These are phyloP conservation scores for Agriopis leucophaearia DNA, from an alignment of 2,888 invertebrate genomes.

Conservation along the genomic window DNA sequence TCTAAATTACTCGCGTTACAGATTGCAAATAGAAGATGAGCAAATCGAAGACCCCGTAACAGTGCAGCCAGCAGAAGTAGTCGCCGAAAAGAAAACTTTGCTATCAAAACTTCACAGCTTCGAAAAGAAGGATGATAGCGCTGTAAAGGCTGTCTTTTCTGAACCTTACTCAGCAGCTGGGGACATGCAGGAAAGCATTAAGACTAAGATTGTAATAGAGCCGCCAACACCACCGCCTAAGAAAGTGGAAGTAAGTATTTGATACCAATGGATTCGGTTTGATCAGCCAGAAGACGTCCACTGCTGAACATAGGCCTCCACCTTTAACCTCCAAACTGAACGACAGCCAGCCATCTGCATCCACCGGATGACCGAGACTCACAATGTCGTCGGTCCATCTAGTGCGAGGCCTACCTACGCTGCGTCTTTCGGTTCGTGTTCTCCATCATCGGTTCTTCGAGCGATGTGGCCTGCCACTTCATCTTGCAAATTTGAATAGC, in stretches of 20 bases:
- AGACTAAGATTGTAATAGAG: slow-evolving; percentile 47
- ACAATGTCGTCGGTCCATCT: no score
- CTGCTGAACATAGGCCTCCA: no score
- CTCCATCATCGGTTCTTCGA: no score
- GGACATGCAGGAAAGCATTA: slow-evolving; percentile 22
- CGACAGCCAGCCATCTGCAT: no score
- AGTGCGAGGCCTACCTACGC: no score
- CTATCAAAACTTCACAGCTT: slow-evolving; percentile 75
- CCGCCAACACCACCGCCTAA: slow-evolving; percentile 61
- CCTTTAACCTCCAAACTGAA: no score
- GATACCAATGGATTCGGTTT: neutral
- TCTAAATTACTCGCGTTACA: slow-evolving; percentile 38
- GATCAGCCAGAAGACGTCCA: no score
- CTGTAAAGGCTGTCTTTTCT: slow-evolving; percentile 34
- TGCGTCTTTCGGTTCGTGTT: no score
- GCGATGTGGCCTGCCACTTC: no score
- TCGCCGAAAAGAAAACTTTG: slow-evolving; percentile 76
- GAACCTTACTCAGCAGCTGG: slow-evolving; percentile 21
- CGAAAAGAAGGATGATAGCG: slow-evolving; percentile 66
- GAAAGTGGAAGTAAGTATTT: slow-evolving; percentile 67
- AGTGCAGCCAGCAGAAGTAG: slow-evolving; percentile 74
- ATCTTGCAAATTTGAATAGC: no score
- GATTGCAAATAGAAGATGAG: slow-evolving; percentile 70
- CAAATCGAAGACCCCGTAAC: slow-evolving; percentile 60
- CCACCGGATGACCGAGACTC: no score